Evolutionary conservation across 1,140 invertebrate genomes (phyloP), one percentile per base, ranked within the genome.

Genomic region (Dendroctonus ponderosae): DNA sequence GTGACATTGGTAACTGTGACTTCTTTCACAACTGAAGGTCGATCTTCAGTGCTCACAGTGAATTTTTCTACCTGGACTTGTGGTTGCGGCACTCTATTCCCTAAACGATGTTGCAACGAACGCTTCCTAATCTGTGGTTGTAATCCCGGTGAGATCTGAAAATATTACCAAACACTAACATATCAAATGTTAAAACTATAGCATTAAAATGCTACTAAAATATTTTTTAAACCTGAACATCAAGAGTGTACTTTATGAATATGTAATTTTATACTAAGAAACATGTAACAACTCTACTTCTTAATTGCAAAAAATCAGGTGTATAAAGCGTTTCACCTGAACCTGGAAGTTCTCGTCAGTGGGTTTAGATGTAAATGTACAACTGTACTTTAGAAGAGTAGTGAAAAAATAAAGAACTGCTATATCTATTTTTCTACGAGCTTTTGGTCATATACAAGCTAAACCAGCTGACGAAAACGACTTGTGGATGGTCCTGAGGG

Each of bases 21-120:
- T 58, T 57, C 62, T 49, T 7, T 69, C 12, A 56, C 41, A 11
- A 52, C 48, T 53, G 62, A 14, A 53, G 54, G n/a, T 57, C 62
- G 38, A 39, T 57, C 41, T 12, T 56, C 39, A 56, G 8, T 39
- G 57, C 26, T 50, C 11, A 68, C 14, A 15, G 50, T 52, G 5
- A 52, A 12, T 9, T 37, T 52, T 15, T 52, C 37, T 6, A 52
- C 37, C n/a, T 52, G 50, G n/a, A 38, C 39, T 52, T n/a, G 7
- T 49, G 11, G 52, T 44, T 38, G 41, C 11, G 39, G 11, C 26
- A 43, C n/a, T 6, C 14, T 40, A 37, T 39, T 44, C 12, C 69
- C 57, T 39, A 67, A 62, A 9, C 65, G 59, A 9, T 64, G 51
- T 0, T 54, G 51, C 6, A 64, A 39, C 7, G 48, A 46, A 43